Percentiles rank a stretch among this genome's conserved stretches.
Conservation (phyloP, 2,113 vertebrate species). For the Corythornis cristatus region DNA sequence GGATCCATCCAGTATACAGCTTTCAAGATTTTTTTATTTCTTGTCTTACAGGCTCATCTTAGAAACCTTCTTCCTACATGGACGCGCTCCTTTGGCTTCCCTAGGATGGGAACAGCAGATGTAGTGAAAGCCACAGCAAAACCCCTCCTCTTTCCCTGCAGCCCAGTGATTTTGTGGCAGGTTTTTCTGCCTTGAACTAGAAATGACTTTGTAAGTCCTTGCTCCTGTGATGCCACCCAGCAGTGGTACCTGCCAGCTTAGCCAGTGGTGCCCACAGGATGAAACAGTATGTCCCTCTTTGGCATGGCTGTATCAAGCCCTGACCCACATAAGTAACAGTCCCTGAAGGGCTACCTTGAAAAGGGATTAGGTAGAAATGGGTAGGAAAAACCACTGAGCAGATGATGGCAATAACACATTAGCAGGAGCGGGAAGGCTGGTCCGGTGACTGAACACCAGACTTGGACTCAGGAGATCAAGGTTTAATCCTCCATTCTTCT, state of each 20-base stretch:
- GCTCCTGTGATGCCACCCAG: background rate
- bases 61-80: background rate
- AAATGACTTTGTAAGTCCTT: conserved; percentile 60
- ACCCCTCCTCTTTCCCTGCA: background rate
- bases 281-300: background rate
- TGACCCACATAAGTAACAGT: conserved; percentile 36
- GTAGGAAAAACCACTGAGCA: conserved; percentile 10
- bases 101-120: background rate
- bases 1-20: background rate
- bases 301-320: conserved; percentile 20
- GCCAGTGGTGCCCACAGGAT: background rate
- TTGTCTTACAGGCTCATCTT: background rate
- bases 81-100: accelerated
- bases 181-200: conserved; percentile 26
- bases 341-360: conserved; percentile 51
- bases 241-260: background rate
- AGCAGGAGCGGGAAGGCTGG: conserved; percentile 23
- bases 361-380: conserved; percentile 51
- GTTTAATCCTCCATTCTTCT: conserved; percentile 68
- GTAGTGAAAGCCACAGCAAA: background rate
- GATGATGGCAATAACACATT: conserved; percentile 42
- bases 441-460: conserved; percentile 54
- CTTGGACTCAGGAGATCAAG: conserved; percentile 66
- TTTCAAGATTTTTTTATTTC: background rate
- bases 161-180: background rate